Percentiles rank a stretch among this genome's conserved stretches.
Conservation (phyloP, 2,888 invertebrate genomes). For the Spatulosminthurus flaviceps region DNA sequence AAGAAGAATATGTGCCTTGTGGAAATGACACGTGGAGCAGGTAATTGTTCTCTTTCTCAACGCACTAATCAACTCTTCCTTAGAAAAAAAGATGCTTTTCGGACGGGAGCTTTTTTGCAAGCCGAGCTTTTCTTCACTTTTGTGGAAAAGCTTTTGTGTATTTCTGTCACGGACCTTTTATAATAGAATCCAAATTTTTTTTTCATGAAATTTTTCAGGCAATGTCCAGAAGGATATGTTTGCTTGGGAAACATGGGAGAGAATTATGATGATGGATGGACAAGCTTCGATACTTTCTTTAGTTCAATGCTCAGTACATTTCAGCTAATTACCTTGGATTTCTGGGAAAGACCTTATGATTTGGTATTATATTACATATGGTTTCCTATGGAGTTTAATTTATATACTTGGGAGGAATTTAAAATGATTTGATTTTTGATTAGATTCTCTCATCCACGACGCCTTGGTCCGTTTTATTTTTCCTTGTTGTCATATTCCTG, state of each 20-base stretch:
- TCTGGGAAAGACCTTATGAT: constrained; percentile 97
- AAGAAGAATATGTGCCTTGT: constrained; percentile 82
- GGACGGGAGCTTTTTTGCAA: too few relatives aligned
- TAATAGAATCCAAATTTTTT: background rate
- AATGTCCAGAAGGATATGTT: constrained; percentile 78
- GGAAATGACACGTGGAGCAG: constrained; percentile 74
- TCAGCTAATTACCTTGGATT: constrained; percentile 94
- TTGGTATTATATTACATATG: constrained; percentile 73
- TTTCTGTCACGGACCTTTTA: background rate
- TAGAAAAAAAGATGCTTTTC: too few relatives aligned
- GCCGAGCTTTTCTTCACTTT: too few relatives aligned
- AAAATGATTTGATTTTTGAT: background rate
- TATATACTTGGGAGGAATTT: background rate
- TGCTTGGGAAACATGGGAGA: constrained; percentile 86
- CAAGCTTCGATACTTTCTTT: constrained; percentile 75
- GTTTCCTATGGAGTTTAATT: background rate
- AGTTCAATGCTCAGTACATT: constrained; percentile 94
- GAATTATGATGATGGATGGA: constrained; percentile 95
- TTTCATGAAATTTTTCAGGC: constrained; percentile 66
- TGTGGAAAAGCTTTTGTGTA: too few relatives aligned
- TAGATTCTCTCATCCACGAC: constrained; percentile 93
- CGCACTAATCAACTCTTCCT: too few relatives aligned
- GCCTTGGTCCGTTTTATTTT: constrained; percentile 95
- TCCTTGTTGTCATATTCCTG: constrained; percentile 96
- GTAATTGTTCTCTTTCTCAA: too few relatives aligned